phyloP scores from a whole-genome alignment of 1,140 invertebrate genomes.

The Diachasmimorpha longicaudata region DNA sequence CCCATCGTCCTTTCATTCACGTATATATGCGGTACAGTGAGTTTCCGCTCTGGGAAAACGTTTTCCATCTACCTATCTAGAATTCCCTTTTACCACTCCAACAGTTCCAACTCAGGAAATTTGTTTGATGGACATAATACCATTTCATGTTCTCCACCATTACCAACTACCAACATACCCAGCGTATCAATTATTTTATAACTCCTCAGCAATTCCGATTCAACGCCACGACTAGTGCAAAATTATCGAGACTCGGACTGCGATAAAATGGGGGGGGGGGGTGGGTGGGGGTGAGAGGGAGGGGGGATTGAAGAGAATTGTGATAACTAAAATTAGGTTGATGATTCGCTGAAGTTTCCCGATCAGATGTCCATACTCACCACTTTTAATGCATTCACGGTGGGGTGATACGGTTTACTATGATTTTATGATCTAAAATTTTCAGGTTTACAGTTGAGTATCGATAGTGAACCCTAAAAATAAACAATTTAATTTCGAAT shows the following conservation, averaged over 20 bases:
- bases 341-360: no score
- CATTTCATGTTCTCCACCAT: background rate
- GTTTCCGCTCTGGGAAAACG: constrained; percentile 8
- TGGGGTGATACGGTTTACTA: no score
- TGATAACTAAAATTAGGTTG: no score
- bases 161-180: background rate
- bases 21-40: constrained; percentile 1
- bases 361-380: no score
- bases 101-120: constrained; percentile 7
- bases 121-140: constrained; percentile 10
- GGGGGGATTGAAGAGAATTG: no score
- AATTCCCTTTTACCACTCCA: constrained; percentile 4
- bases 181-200: background rate
- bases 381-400: no score
- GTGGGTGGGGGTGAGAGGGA: background rate
- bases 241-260: background rate
- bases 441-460: no score
- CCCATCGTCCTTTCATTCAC: background rate
- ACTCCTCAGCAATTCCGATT: background rate
- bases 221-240: background rate
- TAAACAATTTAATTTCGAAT: no score
- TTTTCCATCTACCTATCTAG: background rate
- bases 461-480: no score
- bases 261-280: background rate
- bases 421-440: no score